A percentile compares a stretch with the other conserved stretches of the same genome.
phyloP scores from a whole-genome alignment of 92 coral and sea anemone genomes.

The Pocillopora meandrina region DNA sequence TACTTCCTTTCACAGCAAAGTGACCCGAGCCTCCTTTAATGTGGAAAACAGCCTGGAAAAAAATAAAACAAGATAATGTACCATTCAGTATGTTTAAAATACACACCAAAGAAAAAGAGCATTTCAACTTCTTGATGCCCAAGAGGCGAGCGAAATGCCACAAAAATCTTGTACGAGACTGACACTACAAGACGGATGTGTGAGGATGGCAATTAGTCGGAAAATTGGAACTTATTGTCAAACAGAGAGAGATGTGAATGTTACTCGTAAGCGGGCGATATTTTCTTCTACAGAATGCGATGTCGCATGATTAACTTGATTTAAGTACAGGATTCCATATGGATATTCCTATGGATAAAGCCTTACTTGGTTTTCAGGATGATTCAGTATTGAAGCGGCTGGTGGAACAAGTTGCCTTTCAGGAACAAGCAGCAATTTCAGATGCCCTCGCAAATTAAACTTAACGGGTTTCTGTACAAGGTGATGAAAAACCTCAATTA shows the following conservation, averaged over 20 bases:
- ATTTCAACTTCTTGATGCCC: background rate
- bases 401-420: constrained; percentile 84
- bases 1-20: constrained; percentile 95
- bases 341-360: background rate
- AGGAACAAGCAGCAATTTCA: constrained; percentile 83
- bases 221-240: too few relatives aligned
- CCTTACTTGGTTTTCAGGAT: constrained; percentile 82
- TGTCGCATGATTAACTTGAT: too few relatives aligned
- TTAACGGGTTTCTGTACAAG: constrained; percentile 63
- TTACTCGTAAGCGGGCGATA: too few relatives aligned
- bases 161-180: too few relatives aligned
- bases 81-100: too few relatives aligned
- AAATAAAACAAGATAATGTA: background rate
- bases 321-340: background rate
- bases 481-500: background rate
- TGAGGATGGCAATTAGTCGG: too few relatives aligned
- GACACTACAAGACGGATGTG: too few relatives aligned
- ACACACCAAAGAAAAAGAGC: too few relatives aligned
- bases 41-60: constrained; percentile 64
- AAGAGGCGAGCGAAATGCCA: background rate
- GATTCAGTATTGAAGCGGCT: constrained; percentile 84
- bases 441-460: constrained; percentile 72
- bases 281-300: too few relatives aligned
- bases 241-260: too few relatives aligned
- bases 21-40: constrained; percentile 97